Evolutionary conservation across 2,888 invertebrate genomes (phyloP).

Genomic region (Chrysolina americana): DNA sequence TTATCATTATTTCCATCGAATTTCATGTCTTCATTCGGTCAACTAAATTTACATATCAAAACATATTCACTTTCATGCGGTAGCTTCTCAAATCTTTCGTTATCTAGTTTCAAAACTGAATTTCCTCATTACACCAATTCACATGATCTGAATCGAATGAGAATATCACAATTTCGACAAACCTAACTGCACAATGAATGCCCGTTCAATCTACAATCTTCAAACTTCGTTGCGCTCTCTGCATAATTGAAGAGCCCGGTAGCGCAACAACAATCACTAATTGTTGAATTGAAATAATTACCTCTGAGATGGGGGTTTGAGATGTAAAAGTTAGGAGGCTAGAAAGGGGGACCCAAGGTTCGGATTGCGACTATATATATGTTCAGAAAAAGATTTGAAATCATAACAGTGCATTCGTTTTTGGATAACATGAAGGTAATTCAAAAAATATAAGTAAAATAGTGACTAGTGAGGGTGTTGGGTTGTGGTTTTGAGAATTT

Average conservation of each 20-base stretch:
- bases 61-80: too few relatives aligned
- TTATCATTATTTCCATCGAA: too few relatives aligned
- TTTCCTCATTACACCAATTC: conserved; percentile 6
- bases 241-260: conserved; percentile 26
- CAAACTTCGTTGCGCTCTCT: neutral
- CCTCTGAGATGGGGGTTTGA: conserved; percentile 32
- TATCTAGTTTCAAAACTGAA: conserved; percentile 1
- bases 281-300: conserved; percentile 33
- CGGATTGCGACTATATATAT: conserved; percentile 11
- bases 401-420: conserved; percentile 7
- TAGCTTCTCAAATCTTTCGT: neutral
- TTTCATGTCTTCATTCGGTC: too few relatives aligned
- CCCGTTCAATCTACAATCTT: conserved; percentile 7
- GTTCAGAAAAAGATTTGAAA: conserved; percentile 12
- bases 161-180: conserved; percentile 16
- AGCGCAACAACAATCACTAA: conserved; percentile 27
- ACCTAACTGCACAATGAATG: neutral
- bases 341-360: conserved; percentile 39
- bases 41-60: too few relatives aligned
- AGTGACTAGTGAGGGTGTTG: conserved; percentile 12
- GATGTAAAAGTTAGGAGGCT: conserved; percentile 35
- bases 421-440: conserved; percentile 22
- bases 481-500: conserved; percentile 17
- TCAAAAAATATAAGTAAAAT: neutral
- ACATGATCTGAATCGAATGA: conserved; percentile 12